Base-by-base conservation (phyloP, 1,140 invertebrate species). In the Cydia strobilella region DNA sequence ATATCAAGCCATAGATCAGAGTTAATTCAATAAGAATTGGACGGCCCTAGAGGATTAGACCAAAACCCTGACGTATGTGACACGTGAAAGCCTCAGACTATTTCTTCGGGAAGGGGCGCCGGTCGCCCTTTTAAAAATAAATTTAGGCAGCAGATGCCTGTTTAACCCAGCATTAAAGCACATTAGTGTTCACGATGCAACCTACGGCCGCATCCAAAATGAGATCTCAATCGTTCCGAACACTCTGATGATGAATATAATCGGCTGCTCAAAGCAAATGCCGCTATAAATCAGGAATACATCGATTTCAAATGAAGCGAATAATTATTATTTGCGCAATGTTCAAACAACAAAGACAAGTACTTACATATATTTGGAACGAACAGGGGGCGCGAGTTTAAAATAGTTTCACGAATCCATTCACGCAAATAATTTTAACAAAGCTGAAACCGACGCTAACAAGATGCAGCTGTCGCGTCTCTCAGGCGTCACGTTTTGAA, bases 401-500 rank as follows among this genome's bases (percentile, higher is more conserved):
- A 82, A 83, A 77, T 85, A 79, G 25, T 66, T 66, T 35, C 78
- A 82, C 74, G 75, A 79, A 83, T 74, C 79, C 79, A 88, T 88
- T 90, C 81, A 87, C 82, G 88, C 87, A 86, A 89, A 93, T 91
- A 90, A 91, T 90, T 87, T 85, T 76, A 87, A 90, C 85, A 89
- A 90, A 87, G 79, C 77, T 85, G 83, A 86, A 88, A 89, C 80
- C 79, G 81, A 79, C 79, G 83, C 85, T 93, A 93, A 91, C 91
- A 91, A 93, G 91, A 90, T 83, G 88, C 91, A 93, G 91, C 91
- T 93, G 91, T 88, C 88, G 82, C 82, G 74, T 82, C 82, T 86
- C 83, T 87, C 86, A 86, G 77, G 75, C 81, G 80, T 81, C 83
- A 84, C 87, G 88, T 90, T 93, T 93, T 91, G 90, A 93, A 93